phyloP scores from a whole-genome alignment of 2,888 invertebrate genomes.

The Macroteleia sp. region DNA sequence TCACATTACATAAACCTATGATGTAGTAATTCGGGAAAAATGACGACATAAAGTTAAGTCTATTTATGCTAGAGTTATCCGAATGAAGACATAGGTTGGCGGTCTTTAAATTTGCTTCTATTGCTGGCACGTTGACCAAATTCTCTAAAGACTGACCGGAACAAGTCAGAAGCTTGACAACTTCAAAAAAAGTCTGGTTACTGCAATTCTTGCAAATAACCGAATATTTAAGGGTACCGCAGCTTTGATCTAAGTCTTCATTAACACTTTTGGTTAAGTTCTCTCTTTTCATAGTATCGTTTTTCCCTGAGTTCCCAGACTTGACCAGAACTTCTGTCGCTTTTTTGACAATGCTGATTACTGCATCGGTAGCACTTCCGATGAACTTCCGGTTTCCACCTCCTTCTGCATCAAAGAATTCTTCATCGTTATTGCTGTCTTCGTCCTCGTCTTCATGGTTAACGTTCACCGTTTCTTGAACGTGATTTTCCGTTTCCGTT shows the following conservation, averaged over 20 bases:
- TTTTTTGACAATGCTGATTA: slow-evolving; percentile 95
- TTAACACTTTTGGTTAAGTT: slow-evolving; percentile 70
- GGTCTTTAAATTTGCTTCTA: slow-evolving; percentile 86
- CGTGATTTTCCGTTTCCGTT: slow-evolving; percentile 89
- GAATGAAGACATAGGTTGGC: slow-evolving; percentile 14
- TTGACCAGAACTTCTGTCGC: slow-evolving; percentile 94
- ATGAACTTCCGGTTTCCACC: slow-evolving; percentile 89
- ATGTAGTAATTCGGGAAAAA: slow-evolving; percentile 89
- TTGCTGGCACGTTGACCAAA: slow-evolving; percentile 86
- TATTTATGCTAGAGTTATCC: slow-evolving; percentile 15
- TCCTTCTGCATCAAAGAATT: slow-evolving; percentile 84
- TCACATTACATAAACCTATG: slow-evolving; percentile 91
- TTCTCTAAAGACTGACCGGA: slow-evolving; percentile 86
- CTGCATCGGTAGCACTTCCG: slow-evolving; percentile 95
- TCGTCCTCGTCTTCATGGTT: slow-evolving; percentile 85
- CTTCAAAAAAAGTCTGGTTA: slow-evolving; percentile 88
- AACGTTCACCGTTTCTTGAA: slow-evolving; percentile 79
- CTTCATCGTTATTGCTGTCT: slow-evolving; percentile 86
- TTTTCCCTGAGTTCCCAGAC: slow-evolving; percentile 85
- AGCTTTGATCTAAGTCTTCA: slow-evolving; percentile 79
- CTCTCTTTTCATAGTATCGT: slow-evolving; percentile 85
- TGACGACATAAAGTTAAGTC: slow-evolving; percentile 85
- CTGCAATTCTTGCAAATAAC: slow-evolving; percentile 91
- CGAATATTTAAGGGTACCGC: slow-evolving; percentile 89
- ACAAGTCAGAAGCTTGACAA: slow-evolving; percentile 91